A percentile compares a stretch with the other conserved stretches of the same genome.
These are phyloP conservation scores for Prochilodus magdalenae DNA, from an alignment of 2,113 vertebrate species.

Conservation along the genomic window DNA sequence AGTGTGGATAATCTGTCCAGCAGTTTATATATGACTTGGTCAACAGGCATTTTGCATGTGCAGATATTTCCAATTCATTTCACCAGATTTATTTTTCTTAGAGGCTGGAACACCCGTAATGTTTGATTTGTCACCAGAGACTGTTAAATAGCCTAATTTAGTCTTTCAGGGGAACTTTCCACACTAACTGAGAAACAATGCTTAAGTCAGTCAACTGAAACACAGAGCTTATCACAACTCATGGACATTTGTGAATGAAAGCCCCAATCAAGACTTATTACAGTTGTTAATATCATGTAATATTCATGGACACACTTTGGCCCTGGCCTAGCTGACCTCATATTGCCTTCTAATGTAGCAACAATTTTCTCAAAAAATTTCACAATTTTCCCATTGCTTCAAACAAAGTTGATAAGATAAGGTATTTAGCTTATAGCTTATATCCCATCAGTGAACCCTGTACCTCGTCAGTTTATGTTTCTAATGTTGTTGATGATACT, in stretches of 20 bases:
- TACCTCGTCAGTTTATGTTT: too few relatives aligned
- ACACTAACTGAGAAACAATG: not conserved
- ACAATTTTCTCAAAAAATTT: not conserved
- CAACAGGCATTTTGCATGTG: conserved; percentile 25
- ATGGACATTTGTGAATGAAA: not conserved
- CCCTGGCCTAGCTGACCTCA: too few relatives aligned
- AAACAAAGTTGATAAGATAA: too few relatives aligned
- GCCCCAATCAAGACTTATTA: not conserved
- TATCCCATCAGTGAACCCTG: too few relatives aligned
- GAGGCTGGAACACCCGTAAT: not conserved
- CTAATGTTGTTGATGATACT: too few relatives aligned
- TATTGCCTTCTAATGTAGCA: not conserved
- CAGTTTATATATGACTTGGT: conserved; percentile 37
- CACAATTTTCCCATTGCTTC: too few relatives aligned
- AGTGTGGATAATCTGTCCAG: conserved; percentile 13
- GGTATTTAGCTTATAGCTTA: too few relatives aligned
- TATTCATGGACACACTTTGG: not conserved
- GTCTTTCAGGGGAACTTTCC: not conserved
- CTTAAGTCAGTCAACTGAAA: not conserved
- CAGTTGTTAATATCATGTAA: not conserved
- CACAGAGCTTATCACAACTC: not conserved
- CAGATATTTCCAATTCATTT: conserved; percentile 18
- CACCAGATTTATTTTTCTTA: not conserved
- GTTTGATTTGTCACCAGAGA: conserved; percentile 3
- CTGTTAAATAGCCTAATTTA: conserved; percentile 13